Evolutionary conservation across 2,888 invertebrate species (phyloP).

Genomic region (Diplazon laetatorius): DNA sequence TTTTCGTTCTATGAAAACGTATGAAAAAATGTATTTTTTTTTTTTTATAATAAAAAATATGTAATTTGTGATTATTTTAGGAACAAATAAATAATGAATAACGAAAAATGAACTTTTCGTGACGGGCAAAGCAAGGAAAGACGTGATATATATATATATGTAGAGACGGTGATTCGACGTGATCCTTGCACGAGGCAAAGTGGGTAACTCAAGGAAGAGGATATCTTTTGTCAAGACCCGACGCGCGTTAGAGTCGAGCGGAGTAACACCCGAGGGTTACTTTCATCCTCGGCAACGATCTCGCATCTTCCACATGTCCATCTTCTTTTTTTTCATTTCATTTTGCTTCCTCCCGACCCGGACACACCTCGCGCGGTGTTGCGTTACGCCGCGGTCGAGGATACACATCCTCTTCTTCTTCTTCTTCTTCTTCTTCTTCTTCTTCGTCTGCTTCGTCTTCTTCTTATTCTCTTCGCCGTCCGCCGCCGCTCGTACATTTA

Average conservation of each 20-base stretch:
- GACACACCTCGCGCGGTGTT: constrained; percentile 74
- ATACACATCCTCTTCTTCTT: constrained; percentile 24
- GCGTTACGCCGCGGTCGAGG: constrained; percentile 69
- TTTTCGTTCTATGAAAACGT: not conserved
- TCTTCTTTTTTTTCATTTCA: constrained; percentile 34
- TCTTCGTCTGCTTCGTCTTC: not conserved
- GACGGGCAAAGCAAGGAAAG: no score
- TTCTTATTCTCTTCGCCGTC: not conserved
- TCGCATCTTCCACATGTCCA: constrained; percentile 44
- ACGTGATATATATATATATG: no score
- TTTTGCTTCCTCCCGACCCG: constrained; percentile 64
- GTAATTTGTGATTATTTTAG: no score
- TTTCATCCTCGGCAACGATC: constrained; percentile 6
- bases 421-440: not conserved
- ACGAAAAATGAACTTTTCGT: no score
- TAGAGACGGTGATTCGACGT: no score
- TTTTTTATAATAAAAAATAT: not conserved
- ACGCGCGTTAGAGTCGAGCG: constrained; percentile 27
- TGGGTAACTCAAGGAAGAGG: not conserved
- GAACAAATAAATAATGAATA: no score
- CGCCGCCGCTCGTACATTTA: no score
- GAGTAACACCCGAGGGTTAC: constrained; percentile 20
- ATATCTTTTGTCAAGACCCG: constrained; percentile 39
- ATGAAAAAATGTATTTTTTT: not conserved
- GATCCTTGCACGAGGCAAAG: no score